A percentile compares a stretch with the other conserved stretches of the same genome.
Conservation (phyloP, 2,797 vertebrate genomes). For the Gymnothorax reevesii region DNA sequence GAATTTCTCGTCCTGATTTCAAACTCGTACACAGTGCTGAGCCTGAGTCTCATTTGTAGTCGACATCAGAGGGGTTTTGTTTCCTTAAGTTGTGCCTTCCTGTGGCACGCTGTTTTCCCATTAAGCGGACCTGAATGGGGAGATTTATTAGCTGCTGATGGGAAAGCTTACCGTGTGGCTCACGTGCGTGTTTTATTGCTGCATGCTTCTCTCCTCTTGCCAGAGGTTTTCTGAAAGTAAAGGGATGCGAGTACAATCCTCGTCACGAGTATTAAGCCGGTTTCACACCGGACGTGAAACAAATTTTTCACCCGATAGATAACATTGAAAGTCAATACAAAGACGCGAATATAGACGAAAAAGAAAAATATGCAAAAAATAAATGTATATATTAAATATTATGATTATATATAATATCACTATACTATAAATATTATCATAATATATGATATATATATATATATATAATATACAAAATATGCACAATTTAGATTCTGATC, state of each 20-base stretch:
- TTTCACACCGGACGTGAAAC: no score
- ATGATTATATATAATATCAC: not conserved
- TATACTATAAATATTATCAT: no score
- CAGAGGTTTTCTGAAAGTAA: not conserved
- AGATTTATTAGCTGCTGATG: constrained; percentile 17
- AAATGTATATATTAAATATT: not conserved
- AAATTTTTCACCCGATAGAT: no score
- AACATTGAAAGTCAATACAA: no score
- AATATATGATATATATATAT: no score
- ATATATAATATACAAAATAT: no score
- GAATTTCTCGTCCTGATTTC: constrained; percentile 39
- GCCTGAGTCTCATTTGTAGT: not conserved
- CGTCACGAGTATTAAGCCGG: not conserved
- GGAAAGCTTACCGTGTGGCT: not conserved
- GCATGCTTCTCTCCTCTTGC: not conserved
- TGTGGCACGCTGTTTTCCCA: constrained; percentile 1
- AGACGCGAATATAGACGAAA: no score
- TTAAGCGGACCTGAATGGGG: not conserved
- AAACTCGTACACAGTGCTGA: not conserved
- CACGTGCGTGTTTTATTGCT: constrained; percentile 11
- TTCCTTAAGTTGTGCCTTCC: not conserved
- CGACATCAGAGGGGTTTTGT: not conserved
- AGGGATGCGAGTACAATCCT: not conserved
- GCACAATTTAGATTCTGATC: no score
- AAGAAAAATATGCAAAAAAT: not conserved